Conservation (phyloP, 2,113 vertebrate genomes). For the Pygoscelis adeliae region DNA sequence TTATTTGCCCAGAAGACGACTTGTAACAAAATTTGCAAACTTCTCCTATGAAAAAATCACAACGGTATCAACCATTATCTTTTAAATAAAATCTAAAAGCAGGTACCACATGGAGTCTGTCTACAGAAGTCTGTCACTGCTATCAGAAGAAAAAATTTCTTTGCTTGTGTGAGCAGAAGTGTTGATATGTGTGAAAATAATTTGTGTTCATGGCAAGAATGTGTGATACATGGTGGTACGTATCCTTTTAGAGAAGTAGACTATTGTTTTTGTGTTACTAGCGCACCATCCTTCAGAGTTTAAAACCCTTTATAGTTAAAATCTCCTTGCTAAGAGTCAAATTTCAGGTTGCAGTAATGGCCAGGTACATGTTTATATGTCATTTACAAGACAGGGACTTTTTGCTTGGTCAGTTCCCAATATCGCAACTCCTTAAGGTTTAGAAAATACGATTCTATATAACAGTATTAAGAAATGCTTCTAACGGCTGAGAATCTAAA, state of each 20-base stretch:
- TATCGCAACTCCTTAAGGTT: neutral
- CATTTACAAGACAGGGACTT: neutral
- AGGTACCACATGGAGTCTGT: neutral
- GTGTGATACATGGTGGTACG: neutral
- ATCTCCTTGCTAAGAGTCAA: neutral
- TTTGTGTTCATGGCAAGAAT: neutral
- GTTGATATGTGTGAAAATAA: neutral
- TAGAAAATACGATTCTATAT: neutral
- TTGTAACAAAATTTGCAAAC: neutral
- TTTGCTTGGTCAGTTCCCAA: neutral
- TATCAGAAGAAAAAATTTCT: neutral
- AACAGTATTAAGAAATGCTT: neutral
- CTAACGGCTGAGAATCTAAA: neutral
- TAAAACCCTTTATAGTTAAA: neutral
- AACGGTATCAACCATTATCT: neutral
- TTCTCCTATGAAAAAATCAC: neutral
- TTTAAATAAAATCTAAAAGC: neutral
- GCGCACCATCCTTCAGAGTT: neutral
- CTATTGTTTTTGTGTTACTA: neutral
- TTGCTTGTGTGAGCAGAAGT: neutral
- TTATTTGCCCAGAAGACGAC: conserved; percentile 43
- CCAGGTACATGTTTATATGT: neutral
- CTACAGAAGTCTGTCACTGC: neutral
- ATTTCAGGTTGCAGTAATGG: neutral
- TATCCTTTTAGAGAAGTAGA: neutral